Evolutionary conservation across 2,797 vertebrate genomes (phyloP).

Genomic region (Enoplosus armatus): DNA sequence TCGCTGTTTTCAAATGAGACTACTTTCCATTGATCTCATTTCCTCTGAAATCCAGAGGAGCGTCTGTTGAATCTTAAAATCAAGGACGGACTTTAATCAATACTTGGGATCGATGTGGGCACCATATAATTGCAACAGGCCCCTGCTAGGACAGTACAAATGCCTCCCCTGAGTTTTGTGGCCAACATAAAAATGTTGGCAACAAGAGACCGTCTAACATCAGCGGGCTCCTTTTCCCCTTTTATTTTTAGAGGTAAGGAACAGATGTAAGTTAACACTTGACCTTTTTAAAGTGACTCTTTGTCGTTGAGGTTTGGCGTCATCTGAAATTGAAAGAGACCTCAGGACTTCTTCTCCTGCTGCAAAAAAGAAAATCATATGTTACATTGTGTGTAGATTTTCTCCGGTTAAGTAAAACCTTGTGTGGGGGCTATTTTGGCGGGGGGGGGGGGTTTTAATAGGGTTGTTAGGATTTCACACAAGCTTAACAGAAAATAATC

Average conservation of each 20-base stretch:
- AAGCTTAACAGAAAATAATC: conserved; percentile 40
- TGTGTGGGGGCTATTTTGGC: conserved; percentile 19
- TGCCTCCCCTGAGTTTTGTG: conserved; percentile 71
- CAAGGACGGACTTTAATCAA: conserved; percentile 68
- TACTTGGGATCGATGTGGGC: conserved; percentile 70
- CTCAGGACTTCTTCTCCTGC: not conserved
- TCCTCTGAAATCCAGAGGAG: conserved; percentile 58
- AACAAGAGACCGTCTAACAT: conserved; percentile 43
- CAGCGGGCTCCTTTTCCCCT: conserved; percentile 21
- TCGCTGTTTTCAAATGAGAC: conserved; percentile 42
- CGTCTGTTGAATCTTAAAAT: conserved; percentile 74
- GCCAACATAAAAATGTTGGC: conserved; percentile 62
- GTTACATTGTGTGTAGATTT: not conserved
- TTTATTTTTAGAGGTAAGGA: conserved; percentile 54
- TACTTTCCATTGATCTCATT: conserved; percentile 58
- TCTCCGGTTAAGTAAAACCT: conserved; percentile 5
- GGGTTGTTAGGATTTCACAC: conserved; percentile 33
- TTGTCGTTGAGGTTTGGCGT: conserved; percentile 2
- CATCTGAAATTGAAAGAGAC: conserved; percentile 25
- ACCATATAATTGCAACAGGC: conserved; percentile 78
- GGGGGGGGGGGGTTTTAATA: too few species aligned
- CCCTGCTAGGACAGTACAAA: conserved; percentile 74
- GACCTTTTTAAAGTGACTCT: conserved; percentile 54
- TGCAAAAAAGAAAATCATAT: conserved; percentile 4
- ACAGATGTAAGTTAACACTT: conserved; percentile 54